Evolutionary conservation across 2,113 vertebrate genomes (phyloP).

Genomic region (Calyptomena viridis): DNA sequence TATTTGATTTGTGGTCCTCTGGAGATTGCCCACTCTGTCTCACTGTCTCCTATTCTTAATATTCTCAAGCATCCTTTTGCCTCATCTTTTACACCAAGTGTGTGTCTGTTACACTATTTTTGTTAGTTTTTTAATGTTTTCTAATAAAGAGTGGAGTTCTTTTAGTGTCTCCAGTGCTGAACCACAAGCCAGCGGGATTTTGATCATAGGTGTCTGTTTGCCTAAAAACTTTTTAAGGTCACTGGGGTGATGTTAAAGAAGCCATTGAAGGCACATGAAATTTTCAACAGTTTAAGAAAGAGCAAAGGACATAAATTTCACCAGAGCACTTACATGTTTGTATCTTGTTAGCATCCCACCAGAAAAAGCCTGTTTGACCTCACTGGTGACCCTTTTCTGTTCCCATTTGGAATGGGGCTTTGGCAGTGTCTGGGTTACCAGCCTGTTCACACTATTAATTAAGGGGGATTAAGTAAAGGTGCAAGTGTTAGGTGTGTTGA

Average conservation of each 20-base stretch:
- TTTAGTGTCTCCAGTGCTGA: neutral
- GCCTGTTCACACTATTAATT: neutral
- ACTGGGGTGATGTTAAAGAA: neutral
- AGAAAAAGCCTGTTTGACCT: neutral
- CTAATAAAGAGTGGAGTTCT: neutral
- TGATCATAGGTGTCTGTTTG: neutral
- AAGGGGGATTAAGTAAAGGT: neutral
- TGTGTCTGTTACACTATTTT: neutral
- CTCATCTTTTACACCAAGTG: neutral
- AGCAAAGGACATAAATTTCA: neutral
- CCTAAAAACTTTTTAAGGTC: neutral
- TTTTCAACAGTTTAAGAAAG: neutral
- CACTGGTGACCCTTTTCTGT: neutral
- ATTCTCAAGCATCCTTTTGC: neutral
- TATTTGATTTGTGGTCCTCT: neutral
- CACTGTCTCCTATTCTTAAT: neutral
- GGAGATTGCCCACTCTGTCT: neutral
- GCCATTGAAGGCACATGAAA: neutral
- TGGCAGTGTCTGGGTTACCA: neutral
- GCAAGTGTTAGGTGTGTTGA: neutral
- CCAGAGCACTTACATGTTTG: fast-evolving
- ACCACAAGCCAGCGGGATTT: neutral
- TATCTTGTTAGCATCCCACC: neutral
- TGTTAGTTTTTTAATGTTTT: neutral
- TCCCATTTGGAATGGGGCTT: neutral